These are phyloP conservation scores for Pseudomyrmex dendroicus DNA, from an alignment of 1,140 invertebrate species.

Conservation along the genomic window DNA sequence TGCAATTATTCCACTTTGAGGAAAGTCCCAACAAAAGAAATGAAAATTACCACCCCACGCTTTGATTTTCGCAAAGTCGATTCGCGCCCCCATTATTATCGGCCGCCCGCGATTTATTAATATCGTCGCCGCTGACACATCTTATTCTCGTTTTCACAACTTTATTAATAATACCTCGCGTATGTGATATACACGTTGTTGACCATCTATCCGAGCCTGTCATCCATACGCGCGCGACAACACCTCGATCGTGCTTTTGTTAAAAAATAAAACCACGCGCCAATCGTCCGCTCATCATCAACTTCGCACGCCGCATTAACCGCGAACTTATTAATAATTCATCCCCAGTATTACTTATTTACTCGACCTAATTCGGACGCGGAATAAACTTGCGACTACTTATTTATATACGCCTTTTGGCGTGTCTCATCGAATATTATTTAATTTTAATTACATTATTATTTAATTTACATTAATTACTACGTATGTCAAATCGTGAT, in stretches of 20 bases:
- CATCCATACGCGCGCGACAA: conserved; percentile 41
- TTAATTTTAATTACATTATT: no score
- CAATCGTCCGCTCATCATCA: conserved; percentile 49
- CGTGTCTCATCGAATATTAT: no score
- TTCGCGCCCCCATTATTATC: conserved; percentile 42
- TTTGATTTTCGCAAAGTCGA: conserved; percentile 18
- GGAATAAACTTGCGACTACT: not conserved
- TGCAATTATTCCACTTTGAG: not conserved
- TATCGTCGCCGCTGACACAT: conserved; percentile 53
- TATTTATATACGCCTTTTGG: no score
- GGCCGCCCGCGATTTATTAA: conserved; percentile 48
- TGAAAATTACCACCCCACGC: not conserved
- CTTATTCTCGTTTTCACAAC: conserved; percentile 58
- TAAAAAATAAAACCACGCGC: conserved; percentile 62
- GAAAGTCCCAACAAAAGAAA: not conserved
- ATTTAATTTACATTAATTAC: no score
- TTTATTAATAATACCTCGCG: conserved; percentile 54
- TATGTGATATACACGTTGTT: conserved; percentile 61
- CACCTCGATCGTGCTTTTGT: conserved; percentile 59
- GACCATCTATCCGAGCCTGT: conserved; percentile 52
- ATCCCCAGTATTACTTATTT: conserved; percentile 38
- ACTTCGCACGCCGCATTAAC: conserved; percentile 55
- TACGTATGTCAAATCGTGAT: no score
- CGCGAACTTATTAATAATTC: conserved; percentile 53
- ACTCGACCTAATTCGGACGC: conserved; percentile 39